A percentile compares a stretch with the other conserved stretches of the same genome.
Evolutionary conservation across 2,888 invertebrate species (phyloP).

Genomic region (Brachynemurus nebulosus): DNA sequence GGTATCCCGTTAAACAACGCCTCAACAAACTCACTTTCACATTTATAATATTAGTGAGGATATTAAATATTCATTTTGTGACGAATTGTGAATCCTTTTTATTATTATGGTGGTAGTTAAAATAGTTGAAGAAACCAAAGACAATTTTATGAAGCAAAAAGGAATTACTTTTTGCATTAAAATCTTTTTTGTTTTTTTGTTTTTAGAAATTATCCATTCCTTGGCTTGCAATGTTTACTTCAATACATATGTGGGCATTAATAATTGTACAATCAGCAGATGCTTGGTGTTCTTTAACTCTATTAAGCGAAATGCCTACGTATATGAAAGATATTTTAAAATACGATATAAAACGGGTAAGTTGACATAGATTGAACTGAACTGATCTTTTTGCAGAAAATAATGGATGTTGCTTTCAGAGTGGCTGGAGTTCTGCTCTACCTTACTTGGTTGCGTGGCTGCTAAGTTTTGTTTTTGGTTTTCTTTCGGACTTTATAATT

Average conservation of each 20-base stretch:
- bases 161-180: background rate
- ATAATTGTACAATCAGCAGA: constrained; percentile 58
- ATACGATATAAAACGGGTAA: constrained; percentile 55
- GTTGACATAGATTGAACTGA: constrained; percentile 18
- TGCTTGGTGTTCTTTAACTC: constrained; percentile 71
- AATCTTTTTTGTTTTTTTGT: background rate
- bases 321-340: constrained; percentile 61
- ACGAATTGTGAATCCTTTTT: too few species aligned
- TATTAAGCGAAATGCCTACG: constrained; percentile 67
- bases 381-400: too few species aligned
- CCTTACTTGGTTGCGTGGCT: constrained; percentile 63
- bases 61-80: constrained; percentile 43
- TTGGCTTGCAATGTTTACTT: constrained; percentile 60
- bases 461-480: constrained; percentile 55
- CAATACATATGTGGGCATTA: constrained; percentile 62
- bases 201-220: constrained; percentile 47
- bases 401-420: too few species aligned
- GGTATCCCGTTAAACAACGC: too few species aligned
- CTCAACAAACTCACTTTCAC: too few species aligned
- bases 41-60: too few species aligned
- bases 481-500: constrained; percentile 45
- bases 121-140: too few species aligned
- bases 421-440: constrained; percentile 51
- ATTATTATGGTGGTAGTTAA: too few species aligned
- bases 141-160: constrained; percentile 30